Base-by-base conservation (phyloP, 2,113 vertebrate genomes). In the Bucco capensis region DNA sequence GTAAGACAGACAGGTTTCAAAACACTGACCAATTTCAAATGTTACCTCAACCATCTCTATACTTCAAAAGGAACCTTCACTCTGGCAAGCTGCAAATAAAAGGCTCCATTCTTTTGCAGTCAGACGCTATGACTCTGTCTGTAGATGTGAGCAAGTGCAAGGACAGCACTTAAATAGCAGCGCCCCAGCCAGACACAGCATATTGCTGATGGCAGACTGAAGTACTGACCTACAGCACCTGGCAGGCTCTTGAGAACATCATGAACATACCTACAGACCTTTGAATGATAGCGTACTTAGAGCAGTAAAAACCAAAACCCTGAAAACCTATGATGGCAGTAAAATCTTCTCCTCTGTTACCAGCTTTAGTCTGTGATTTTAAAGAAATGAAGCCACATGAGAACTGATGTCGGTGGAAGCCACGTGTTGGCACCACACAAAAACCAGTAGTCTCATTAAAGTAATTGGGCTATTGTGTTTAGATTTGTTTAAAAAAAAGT, bases 381-480 rank as follows among this genome's bases (percentile, higher is more conserved):
- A 61, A 78, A 71, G 57, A 88, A 92, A 82, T 49, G 46, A 71
- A 84, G 61, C 60, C 77, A 83, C 38, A 28, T 23, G 44, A 71
- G 77, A 93, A 67, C 17, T 60, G 30, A 81, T 72, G 70, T 77
- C 69, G 75, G 19, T 44, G 74, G 86, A 83, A 86, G 40, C 33
- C 33, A 88, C 38, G 44, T 76, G 61, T 2, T 67, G 53, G 53
- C 16, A 73, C 33, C 28, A 84, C 42, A 62, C 40, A 83, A 65
- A 79, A 17, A 9, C 47, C 69, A 86, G 38, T 64, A 84, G 69
- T 19, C 66, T 95, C 33, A 80, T 72, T 76, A 80, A 86, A 90
- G 47, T 38, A 84, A 82, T 8, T 33, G 28, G 14, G 30, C 35
- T 75, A 42, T 33, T 78, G 49, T 60, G 84, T 75, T 22, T 14